Conservation (phyloP, 2,113 vertebrate genomes). For the Scolopax mira region DNA sequence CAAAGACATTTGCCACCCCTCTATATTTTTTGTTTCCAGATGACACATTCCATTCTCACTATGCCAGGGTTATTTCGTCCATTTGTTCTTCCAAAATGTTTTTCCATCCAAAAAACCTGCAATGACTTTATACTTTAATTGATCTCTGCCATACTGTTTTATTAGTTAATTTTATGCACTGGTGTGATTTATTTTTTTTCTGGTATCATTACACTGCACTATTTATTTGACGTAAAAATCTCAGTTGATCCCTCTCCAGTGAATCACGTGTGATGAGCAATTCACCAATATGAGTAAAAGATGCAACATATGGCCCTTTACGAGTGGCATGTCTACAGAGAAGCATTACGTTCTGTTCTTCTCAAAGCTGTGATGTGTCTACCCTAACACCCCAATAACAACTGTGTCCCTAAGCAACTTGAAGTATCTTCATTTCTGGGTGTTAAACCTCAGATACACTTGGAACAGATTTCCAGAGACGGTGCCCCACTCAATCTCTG, state of each 20-base stretch:
- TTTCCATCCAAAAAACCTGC: not conserved
- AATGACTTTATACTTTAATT: not conserved
- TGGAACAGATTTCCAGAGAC: not conserved
- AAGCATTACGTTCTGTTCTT: not conserved
- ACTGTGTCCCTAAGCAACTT: not conserved
- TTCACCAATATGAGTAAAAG: not conserved
- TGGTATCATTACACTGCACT: not conserved
- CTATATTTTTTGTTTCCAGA: not conserved
- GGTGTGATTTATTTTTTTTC: not conserved
- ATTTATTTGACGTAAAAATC: not conserved
- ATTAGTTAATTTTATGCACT: not conserved
- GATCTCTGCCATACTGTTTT: not conserved
- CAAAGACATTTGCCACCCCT: not conserved
- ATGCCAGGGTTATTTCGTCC: not conserved
- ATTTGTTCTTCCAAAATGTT: slow-evolving; percentile 8
- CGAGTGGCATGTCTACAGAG: not conserved
- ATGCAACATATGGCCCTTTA: not conserved
- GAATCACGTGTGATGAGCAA: not conserved
- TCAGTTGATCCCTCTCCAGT: not conserved
- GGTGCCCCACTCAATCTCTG: not conserved
- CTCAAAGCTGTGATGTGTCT: not conserved
- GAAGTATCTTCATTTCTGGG: not conserved
- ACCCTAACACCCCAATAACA: not conserved
- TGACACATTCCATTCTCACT: not conserved
- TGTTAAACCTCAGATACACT: not conserved